phyloP scores from a whole-genome alignment of 2,888 invertebrate genomes.

The Eupithecia pulchellata region DNA sequence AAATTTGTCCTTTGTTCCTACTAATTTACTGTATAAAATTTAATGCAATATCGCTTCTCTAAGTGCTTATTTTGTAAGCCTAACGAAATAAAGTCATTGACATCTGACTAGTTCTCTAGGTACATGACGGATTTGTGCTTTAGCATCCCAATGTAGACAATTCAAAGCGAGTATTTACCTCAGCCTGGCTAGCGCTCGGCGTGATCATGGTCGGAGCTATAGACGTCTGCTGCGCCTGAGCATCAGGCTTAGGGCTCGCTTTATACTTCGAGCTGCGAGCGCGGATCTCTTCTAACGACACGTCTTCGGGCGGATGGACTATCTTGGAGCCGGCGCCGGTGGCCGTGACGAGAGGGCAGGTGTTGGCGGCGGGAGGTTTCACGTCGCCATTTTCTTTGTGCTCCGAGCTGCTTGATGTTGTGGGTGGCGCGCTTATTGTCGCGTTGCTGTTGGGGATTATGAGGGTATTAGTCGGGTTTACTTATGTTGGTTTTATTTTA shows the following conservation, averaged over 20 bases:
- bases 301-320: constrained; percentile 96
- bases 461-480: not conserved
- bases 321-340: constrained; percentile 95
- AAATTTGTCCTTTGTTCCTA: too few relatives aligned
- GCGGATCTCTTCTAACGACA: constrained; percentile 94
- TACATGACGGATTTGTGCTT: too few relatives aligned
- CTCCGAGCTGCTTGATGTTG: constrained; percentile 69
- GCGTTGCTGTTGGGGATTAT: constrained; percentile 84
- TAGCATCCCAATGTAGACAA: not conserved
- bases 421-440: constrained; percentile 91
- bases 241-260: constrained; percentile 66
- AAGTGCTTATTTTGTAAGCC: too few relatives aligned
- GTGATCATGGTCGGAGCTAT: constrained; percentile 58
- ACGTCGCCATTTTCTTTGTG: constrained; percentile 80
- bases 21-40: too few relatives aligned
- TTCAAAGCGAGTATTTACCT: constrained; percentile 59
- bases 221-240: constrained; percentile 52
- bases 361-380: constrained; percentile 70
- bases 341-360: constrained; percentile 88
- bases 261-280: constrained; percentile 89
- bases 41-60: too few relatives aligned
- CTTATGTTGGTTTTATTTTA: not conserved
- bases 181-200: constrained; percentile 76
- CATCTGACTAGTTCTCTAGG: too few relatives aligned
- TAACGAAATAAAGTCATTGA: too few relatives aligned